phyloP scores from a whole-genome alignment of 1,140 invertebrate species.

The Caenorhabditis briggsae region DNA sequence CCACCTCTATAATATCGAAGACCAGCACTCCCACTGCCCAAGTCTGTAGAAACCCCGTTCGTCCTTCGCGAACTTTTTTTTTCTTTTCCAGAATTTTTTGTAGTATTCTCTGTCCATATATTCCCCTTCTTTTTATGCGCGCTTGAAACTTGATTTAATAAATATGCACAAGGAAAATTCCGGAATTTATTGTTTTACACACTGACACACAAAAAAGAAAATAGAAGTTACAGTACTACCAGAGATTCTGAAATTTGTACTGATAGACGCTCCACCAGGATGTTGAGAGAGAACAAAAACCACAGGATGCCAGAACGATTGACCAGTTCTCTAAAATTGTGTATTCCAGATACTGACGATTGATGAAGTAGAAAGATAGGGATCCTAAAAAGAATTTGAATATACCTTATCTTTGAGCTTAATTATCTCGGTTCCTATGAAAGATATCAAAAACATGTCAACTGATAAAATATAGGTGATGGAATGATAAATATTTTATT shows the following conservation, averaged over 20 bases:
- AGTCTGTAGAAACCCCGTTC: neutral
- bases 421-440: too few species aligned
- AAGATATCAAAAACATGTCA: too few species aligned
- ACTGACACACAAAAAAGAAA: too few species aligned
- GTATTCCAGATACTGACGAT: neutral
- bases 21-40: slow-evolving; percentile 48
- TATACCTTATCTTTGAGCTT: too few species aligned
- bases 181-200: neutral
- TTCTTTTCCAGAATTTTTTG: neutral
- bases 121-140: neutral
- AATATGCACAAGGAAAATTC: slow-evolving; percentile 43
- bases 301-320: neutral
- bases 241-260: slow-evolving; percentile 26
- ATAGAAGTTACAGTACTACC: neutral
- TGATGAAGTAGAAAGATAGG: slow-evolving; percentile 9
- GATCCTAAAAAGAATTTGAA: neutral
- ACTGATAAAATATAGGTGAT: too few species aligned
- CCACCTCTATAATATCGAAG: neutral
- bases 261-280: slow-evolving; percentile 20
- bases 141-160: slow-evolving; percentile 52
- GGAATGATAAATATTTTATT: too few species aligned
- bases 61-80: neutral
- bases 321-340: neutral
- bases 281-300: neutral
- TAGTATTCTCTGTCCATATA: neutral